Evolutionary conservation across 2,113 vertebrate species (phyloP).

Genomic region (Psilopogon haemacephalus): DNA sequence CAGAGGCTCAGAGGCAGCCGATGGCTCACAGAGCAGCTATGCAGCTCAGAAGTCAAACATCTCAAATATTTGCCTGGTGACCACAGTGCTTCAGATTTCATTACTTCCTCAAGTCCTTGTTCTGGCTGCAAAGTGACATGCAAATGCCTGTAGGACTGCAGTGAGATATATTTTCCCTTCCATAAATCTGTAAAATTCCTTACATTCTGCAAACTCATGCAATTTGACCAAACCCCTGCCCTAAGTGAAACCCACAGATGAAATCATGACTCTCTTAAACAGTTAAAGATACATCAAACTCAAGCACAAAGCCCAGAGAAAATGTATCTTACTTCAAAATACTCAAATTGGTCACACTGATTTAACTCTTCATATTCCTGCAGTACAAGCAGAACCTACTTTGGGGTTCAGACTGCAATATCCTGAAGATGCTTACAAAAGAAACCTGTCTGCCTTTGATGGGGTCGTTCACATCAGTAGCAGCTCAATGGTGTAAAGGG

Average conservation of each 20-base stretch:
- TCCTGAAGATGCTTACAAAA: background rate
- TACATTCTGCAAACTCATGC: background rate
- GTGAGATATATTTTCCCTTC: background rate
- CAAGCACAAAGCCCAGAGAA: background rate
- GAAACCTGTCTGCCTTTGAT: background rate
- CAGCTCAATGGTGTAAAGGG: background rate
- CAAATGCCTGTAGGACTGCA: background rate
- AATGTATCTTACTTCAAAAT: background rate
- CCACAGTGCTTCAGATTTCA: slow-evolving; percentile 1
- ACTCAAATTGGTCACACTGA: background rate
- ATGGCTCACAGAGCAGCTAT: background rate
- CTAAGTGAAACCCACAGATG: background rate
- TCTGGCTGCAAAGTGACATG: background rate
- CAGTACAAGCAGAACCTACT: background rate
- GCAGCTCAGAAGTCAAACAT: slow-evolving; percentile 3
- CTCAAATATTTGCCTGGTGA: slow-evolving; percentile 8
- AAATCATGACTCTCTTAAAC: background rate
- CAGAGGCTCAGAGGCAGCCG: background rate
- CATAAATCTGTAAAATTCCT: background rate
- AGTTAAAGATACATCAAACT: background rate
- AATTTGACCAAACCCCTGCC: background rate
- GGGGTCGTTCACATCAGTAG: background rate
- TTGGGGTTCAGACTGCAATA: background rate
- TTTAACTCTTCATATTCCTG: slow-evolving; percentile 6
- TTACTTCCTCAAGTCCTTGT: background rate